Percentiles rank a stretch among this genome's conserved stretches.
Evolutionary conservation across 2,888 invertebrate species (phyloP).

Genomic region (Dynastes hyllus): DNA sequence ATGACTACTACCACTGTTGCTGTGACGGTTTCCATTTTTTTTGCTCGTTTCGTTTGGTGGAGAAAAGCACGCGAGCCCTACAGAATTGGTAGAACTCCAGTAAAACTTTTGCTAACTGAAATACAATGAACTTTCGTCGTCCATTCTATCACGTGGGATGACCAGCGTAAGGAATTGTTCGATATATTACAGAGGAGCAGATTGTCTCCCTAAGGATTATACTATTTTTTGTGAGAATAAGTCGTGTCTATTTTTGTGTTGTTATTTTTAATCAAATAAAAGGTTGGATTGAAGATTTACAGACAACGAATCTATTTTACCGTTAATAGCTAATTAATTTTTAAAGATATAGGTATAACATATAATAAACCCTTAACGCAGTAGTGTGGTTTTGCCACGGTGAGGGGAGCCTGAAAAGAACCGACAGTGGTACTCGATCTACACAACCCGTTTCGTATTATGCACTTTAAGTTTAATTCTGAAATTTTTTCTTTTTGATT

Average conservation of each 20-base stretch:
- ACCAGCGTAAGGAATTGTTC: slow-evolving; percentile 15
- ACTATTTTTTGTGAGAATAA: background rate
- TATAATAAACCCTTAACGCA: too few relatives aligned
- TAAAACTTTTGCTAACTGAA: slow-evolving; percentile 36
- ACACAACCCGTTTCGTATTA: too few relatives aligned
- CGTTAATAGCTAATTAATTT: too few relatives aligned
- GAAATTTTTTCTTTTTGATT: too few relatives aligned
- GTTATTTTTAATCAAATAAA: too few relatives aligned
- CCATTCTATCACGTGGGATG: slow-evolving; percentile 16
- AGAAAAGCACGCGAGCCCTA: slow-evolving; percentile 27
- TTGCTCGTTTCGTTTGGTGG: slow-evolving; percentile 31
- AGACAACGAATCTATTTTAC: too few relatives aligned
- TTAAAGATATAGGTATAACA: too few relatives aligned
- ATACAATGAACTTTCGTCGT: slow-evolving; percentile 40
- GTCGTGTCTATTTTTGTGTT: background rate
- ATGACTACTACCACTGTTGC: slow-evolving; percentile 25
- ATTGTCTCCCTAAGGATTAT: slow-evolving; percentile 6
- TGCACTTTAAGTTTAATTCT: too few relatives aligned
- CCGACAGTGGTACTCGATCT: too few relatives aligned
- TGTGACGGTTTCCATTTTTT: slow-evolving; percentile 25
- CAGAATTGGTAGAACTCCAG: slow-evolving; percentile 14
- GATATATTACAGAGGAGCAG: slow-evolving; percentile 14
- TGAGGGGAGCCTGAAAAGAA: too few relatives aligned
- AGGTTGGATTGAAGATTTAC: too few relatives aligned
- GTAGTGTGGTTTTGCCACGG: too few relatives aligned